phyloP scores from a whole-genome alignment of 1,140 invertebrate genomes.

The Meloidogyne chitwoodi region DNA sequence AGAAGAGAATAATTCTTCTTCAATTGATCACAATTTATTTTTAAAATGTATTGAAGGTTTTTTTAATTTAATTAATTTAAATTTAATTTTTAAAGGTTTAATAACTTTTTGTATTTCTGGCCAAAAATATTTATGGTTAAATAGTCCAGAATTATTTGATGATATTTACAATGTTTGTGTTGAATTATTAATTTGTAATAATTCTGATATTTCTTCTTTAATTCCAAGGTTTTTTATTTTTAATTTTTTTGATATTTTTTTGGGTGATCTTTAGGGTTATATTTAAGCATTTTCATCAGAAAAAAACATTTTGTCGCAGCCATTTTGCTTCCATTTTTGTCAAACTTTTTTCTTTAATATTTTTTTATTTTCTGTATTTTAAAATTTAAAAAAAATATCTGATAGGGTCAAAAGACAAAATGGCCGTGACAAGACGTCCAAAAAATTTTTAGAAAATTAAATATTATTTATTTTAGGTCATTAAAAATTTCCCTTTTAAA shows the following conservation, averaged over 20 bases:
- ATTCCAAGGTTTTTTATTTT: neutral
- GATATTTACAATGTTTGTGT: constrained; percentile 11
- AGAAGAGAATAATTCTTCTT: neutral
- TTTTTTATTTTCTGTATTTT: too few relatives aligned
- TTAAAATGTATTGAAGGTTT: neutral
- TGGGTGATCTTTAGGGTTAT: too few relatives aligned
- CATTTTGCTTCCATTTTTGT: too few relatives aligned
- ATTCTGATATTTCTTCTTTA: neutral
- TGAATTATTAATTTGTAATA: constrained; percentile 10
- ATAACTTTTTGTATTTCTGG: constrained; percentile 21
- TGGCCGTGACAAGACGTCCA: too few relatives aligned
- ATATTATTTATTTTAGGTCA: constrained; percentile 6
- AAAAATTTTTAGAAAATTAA: too few relatives aligned
- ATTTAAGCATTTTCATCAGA: too few relatives aligned
- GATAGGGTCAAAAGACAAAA: too few relatives aligned
- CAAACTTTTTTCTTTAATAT: too few relatives aligned
- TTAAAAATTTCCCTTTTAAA: constrained; percentile 22
- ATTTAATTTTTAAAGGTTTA: constrained; percentile 11
- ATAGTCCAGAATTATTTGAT: constrained; percentile 31
- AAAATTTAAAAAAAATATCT: too few relatives aligned
- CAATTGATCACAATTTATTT: neutral
- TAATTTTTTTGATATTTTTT: neutral
- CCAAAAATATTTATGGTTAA: constrained; percentile 28
- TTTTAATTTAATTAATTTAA: neutral
- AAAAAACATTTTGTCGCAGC: neutral